Percentiles rank a stretch among this genome's conserved stretches.
phyloP scores from a whole-genome alignment of 2,113 vertebrate genomes.

The Morone saxatilis region DNA sequence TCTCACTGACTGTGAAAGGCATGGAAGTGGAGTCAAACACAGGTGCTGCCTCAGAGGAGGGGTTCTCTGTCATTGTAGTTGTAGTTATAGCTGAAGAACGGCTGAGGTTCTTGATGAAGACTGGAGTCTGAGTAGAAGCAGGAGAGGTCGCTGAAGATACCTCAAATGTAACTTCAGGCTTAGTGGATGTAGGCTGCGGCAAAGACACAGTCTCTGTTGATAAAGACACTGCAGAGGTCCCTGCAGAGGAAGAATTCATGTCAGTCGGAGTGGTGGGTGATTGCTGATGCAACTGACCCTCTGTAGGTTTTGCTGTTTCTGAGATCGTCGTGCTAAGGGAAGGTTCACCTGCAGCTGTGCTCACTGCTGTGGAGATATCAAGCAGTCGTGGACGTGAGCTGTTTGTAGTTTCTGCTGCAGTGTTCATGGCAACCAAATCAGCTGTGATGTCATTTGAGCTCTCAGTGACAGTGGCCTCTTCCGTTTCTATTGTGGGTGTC shows the following conservation, averaged over 20 bases:
- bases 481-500: not conserved
- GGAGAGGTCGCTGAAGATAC: constrained; percentile 10
- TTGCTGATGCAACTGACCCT: not conserved
- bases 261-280: not conserved
- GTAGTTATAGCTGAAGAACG: not conserved
- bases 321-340: not conserved
- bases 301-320: constrained; percentile 4
- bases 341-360: not conserved
- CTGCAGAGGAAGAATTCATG: no score
- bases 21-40: not conserved
- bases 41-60: not conserved
- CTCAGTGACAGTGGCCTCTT: rapidly evolving
- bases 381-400: not conserved
- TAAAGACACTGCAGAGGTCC: not conserved
- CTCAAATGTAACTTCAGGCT: not conserved
- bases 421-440: not conserved
- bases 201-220: not conserved
- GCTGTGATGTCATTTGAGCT: not conserved
- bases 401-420: not conserved
- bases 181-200: not conserved
- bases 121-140: not conserved
- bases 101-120: constrained; percentile 1
- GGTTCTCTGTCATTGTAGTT: not conserved
- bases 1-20: not conserved
- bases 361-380: not conserved